phyloP scores from a whole-genome alignment of 2,797 vertebrate genomes.

The Steatocranus sp. region DNA sequence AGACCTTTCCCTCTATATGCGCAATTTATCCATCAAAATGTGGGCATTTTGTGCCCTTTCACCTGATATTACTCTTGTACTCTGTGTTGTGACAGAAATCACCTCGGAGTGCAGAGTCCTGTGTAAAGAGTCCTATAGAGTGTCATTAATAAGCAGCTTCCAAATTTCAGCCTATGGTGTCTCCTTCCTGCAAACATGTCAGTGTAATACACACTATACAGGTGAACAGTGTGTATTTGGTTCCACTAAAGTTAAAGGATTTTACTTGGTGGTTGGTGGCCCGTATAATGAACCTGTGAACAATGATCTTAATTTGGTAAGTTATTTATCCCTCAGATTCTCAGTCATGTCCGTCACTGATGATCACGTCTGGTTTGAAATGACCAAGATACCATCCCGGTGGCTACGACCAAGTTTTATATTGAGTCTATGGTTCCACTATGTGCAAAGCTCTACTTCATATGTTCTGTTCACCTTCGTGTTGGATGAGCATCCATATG shows the following conservation, averaged over 20 bases:
- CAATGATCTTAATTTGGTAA: not conserved
- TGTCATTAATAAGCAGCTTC: not conserved
- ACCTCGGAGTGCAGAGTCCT: rapidly evolving
- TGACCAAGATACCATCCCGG: not conserved
- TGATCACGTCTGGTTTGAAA: not conserved
- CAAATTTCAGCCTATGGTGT: not conserved
- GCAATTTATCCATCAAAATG: not conserved
- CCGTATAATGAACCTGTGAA: not conserved
- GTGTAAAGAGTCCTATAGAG: not conserved
- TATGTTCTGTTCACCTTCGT: not conserved
- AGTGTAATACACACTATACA: not conserved
- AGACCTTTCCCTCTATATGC: not conserved
- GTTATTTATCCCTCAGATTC: not conserved
- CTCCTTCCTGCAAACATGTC: not conserved
- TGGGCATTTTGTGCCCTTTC: not conserved
- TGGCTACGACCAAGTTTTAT: not conserved
- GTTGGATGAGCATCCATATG: not conserved
- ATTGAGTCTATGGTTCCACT: not conserved
- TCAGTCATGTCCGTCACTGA: not conserved
- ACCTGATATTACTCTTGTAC: not conserved
- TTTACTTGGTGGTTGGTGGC: not conserved
- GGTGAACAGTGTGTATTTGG: not conserved
- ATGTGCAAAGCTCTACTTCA: not conserved
- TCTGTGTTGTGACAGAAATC: not conserved
- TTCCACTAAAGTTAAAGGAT: not conserved